Evolutionary conservation across 1,140 invertebrate species (phyloP).

Genomic region (Brachionus paranguensis): DNA sequence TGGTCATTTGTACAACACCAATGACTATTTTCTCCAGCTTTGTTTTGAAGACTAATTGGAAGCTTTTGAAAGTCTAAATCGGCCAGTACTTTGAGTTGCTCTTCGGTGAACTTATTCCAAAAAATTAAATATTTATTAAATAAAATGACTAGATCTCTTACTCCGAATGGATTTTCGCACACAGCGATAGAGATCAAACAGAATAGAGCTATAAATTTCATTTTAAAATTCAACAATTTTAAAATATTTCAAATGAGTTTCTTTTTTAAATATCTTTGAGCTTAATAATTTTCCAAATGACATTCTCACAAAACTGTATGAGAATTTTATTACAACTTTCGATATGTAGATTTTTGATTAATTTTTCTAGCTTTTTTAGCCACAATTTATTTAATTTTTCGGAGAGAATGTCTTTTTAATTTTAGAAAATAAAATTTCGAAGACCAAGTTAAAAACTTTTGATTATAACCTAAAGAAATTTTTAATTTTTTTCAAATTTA

Average conservation of each 20-base stretch:
- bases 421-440: no score
- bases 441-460: no score
- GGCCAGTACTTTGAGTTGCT: conserved; percentile 10
- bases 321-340: neutral
- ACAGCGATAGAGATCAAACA: neutral
- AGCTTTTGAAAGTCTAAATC: neutral
- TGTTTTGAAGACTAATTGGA: neutral
- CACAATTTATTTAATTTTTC: neutral
- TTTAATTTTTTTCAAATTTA: no score
- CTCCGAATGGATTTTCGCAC: conserved; percentile 26
- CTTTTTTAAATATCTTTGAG: neutral
- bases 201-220: conserved; percentile 33
- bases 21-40: conserved; percentile 6
- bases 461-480: no score
- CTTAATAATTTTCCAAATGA: neutral
- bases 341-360: neutral
- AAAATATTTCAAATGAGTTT: neutral
- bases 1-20: conserved; percentile 39
- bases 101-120: conserved; percentile 8
- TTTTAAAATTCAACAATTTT: neutral
- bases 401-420: no score
- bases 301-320: neutral
- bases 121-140: neutral
- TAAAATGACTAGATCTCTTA: neutral
- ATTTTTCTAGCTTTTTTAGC: neutral